Conservation (phyloP, 1,140 invertebrate genomes). For the Ectropis grisescens region DNA sequence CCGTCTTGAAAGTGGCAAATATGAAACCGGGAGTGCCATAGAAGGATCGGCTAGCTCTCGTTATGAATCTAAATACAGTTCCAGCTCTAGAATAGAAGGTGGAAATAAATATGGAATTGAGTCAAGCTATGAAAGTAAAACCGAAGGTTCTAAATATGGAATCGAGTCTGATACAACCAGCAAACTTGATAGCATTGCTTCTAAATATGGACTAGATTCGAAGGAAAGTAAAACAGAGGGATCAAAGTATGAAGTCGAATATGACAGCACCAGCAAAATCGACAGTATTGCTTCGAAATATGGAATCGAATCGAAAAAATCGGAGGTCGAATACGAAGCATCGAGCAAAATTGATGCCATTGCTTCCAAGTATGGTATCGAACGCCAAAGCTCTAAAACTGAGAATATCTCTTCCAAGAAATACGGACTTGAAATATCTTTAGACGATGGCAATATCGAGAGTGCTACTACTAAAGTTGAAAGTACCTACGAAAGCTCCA, state of each 20-base stretch:
- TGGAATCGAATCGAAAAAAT: constrained; percentile 25
- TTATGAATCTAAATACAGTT: constrained; percentile 47
- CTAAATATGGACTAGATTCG: constrained; percentile 42
- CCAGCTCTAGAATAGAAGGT: constrained; percentile 28
- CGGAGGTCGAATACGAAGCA: constrained; percentile 14
- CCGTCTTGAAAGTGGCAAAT: constrained; percentile 34
- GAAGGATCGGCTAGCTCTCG: constrained; percentile 35
- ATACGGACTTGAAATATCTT: constrained; percentile 20
- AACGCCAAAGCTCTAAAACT: no score
- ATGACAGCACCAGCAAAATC: constrained; percentile 26
- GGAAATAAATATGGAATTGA: constrained; percentile 42
- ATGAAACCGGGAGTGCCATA: constrained; percentile 31
- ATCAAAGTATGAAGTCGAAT: not conserved
- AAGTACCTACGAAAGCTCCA: constrained; percentile 53
- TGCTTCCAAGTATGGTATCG: no score
- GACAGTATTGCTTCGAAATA: constrained; percentile 46
- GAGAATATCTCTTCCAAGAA: constrained; percentile 13
- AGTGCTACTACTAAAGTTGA: constrained; percentile 35
- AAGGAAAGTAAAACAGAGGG: constrained; percentile 1
- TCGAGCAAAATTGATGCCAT: constrained; percentile 31
- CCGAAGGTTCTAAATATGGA: constrained; percentile 7
- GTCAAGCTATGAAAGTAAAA: constrained; percentile 24
- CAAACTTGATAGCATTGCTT: constrained; percentile 49
- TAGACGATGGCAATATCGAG: constrained; percentile 37
- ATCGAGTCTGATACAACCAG: constrained; percentile 32